A percentile compares a stretch with the other conserved stretches of the same genome.
phyloP scores from a whole-genome alignment of 2,888 invertebrate species.

The Portevinia maculata region DNA sequence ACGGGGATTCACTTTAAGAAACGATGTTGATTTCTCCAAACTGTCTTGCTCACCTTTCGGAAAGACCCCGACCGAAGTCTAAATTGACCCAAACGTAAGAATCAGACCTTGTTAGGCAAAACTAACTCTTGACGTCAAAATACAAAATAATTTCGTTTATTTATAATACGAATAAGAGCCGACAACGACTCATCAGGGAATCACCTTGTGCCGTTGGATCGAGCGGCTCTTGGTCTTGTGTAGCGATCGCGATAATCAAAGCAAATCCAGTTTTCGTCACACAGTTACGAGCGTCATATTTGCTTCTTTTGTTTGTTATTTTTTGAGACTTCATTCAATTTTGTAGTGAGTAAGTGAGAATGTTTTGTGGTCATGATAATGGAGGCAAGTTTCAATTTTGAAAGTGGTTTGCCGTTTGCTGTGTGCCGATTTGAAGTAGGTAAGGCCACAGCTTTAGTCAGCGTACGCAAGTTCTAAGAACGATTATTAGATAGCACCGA shows the following conservation, averaged over 20 bases:
- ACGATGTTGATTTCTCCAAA: constrained; percentile 45
- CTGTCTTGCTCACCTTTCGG: constrained; percentile 38
- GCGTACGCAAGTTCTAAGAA: constrained; percentile 46
- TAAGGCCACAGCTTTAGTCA: constrained; percentile 37
- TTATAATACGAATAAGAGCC: not conserved
- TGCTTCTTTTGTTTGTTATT: constrained; percentile 46
- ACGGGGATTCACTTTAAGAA: constrained; percentile 49
- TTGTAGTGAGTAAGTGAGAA: constrained; percentile 43
- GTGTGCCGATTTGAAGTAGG: constrained; percentile 44
- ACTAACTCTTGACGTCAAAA: constrained; percentile 4
- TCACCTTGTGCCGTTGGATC: constrained; percentile 58
- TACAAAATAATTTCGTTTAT: constrained; percentile 10
- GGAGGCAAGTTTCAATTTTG: constrained; percentile 68
- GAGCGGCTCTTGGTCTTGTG: constrained; percentile 20
- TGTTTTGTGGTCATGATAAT: constrained; percentile 45
- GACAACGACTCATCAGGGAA: constrained; percentile 64
- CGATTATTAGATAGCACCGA: constrained; percentile 16
- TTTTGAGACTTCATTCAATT: constrained; percentile 42
- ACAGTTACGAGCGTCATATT: constrained; percentile 31
- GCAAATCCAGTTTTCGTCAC: constrained; percentile 60
- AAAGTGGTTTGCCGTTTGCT: constrained; percentile 70
- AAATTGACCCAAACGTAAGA: constrained; percentile 37
- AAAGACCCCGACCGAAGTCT: constrained; percentile 54
- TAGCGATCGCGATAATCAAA: constrained; percentile 16
- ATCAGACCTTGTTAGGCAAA: constrained; percentile 29